Conservation (phyloP, 2,797 vertebrate species). For the Brotula barbata region DNA sequence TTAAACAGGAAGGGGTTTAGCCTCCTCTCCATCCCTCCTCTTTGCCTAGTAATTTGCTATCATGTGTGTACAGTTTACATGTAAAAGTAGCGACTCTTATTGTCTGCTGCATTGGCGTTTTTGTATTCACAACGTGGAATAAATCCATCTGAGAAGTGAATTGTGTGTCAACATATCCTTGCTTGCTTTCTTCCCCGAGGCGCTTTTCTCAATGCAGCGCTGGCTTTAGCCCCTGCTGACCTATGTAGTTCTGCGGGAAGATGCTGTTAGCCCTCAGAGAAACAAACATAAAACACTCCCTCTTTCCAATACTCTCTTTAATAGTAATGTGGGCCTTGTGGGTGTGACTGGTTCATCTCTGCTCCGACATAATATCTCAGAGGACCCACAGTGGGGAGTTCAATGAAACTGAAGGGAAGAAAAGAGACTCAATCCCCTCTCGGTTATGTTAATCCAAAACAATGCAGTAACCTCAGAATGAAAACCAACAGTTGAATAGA, state of each 20-base stretch:
- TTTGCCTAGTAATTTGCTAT: constrained; percentile 1
- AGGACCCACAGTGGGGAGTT: constrained; percentile 38
- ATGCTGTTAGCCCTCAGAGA: constrained; percentile 53
- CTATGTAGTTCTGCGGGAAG: constrained; percentile 61
- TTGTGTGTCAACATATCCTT: constrained; percentile 56
- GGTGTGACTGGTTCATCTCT: constrained; percentile 38
- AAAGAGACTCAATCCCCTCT: constrained; percentile 40
- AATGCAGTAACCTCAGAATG: constrained; percentile 17
- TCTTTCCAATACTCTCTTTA: constrained; percentile 53
- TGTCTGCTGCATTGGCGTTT: constrained; percentile 46
- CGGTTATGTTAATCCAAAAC: constrained; percentile 43
- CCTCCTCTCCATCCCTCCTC: constrained; percentile 9
- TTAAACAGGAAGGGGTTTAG: constrained; percentile 33
- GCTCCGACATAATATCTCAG: constrained; percentile 52
- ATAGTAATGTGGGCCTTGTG: constrained; percentile 57
- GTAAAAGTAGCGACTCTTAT: constrained; percentile 8
- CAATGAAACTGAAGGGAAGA: constrained; percentile 32
- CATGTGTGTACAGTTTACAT: constrained; percentile 1
- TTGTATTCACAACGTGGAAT: constrained; percentile 56
- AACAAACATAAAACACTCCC: constrained; percentile 54
- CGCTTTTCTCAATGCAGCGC: constrained; percentile 60
- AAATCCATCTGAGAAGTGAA: constrained; percentile 53
- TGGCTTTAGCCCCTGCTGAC: constrained; percentile 69
- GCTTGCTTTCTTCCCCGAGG: constrained; percentile 62
- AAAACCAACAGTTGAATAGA: no score